Base-by-base conservation (phyloP, 2,113 vertebrate genomes). In the Hippocampus abdominalis region DNA sequence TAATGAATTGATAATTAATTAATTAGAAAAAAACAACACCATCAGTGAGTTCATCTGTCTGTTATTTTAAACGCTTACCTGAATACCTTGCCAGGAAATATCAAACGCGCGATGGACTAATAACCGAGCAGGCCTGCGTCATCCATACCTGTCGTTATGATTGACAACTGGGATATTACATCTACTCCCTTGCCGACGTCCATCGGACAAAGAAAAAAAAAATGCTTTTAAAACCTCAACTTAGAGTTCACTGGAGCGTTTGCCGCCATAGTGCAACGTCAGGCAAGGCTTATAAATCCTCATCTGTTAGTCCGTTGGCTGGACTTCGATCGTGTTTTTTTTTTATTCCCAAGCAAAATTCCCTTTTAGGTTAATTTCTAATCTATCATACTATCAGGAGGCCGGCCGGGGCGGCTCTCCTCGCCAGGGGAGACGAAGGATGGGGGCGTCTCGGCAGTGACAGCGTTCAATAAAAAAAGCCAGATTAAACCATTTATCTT, bases 401-500 rank as follows among this genome's bases (percentile, higher is more conserved):
- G 61, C 66, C 3, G 51, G 51, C 21, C n/a, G 21, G 21, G 60
- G 56, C 59, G 23, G 71, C 72, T 40, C 49, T 71, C 48, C 25
- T 72, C 78, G n/a, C 63, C 27, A 73, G 70, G 69, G 70, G 48
- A 73, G 71, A 74, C 75, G 73, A 46, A 40, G 32, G 46, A 21
- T 3, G 64, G 73, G 68, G 70, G 81, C 40, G 78, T 61, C 78
- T 77, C 68, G 5, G 71, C 74, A 69, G 66, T 74, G 73, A 84
- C 81, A 77, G 72, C 61, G 78, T 81, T 88, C 87, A 83, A 89
- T 89, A 75, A 78, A 81, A 81, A 36, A 84, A 71, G 73, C 66
- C 21, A 88, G 85, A 89, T 89, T 80, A 88, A 86, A 84, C 70
- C 69, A 89, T 89, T 87, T 86, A 89, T 87, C 84, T 87, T 88